Base-by-base conservation (phyloP, 2,113 vertebrate genomes). In the Rhinolophus ferrumequinum region DNA sequence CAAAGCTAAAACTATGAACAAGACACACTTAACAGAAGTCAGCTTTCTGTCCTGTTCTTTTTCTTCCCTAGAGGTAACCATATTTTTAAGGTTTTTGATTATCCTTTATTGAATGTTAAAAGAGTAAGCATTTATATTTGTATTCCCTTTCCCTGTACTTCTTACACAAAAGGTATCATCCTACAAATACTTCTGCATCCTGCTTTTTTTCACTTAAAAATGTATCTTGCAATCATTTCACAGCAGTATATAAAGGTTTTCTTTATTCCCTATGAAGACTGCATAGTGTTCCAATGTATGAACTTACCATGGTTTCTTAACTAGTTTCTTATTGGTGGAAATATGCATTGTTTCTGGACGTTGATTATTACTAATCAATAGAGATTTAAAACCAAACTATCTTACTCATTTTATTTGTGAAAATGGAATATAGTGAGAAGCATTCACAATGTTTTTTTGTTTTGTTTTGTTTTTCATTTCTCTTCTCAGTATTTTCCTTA, bases 61-160 rank as follows among this genome's bases (percentile, higher is more conserved):
- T 35, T 69, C 79, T 92, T 19, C 8, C 4, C 6, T 4, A 73
- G 58, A 93, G 15, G 11, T 92, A 69, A 58, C 2, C 13, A 8
- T 33, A 24, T 38, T 83, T 94, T 50, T 7, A 56, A 86, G 67
- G 44, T 70, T 75, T 88, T 82, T 62, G 21, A 54, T 67, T 88
- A 80, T 90, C 2, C 13, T 96, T 66, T 73, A 62, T 95, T 83
- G 81, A 86, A 84, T 76, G 38, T 69, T 84, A 89, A 88, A 94
- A 93, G 47, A 33, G 38, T 92, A 79, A 96, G 26, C 24, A 41
- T 84, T 94, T n/a, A 80, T 90, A 60, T 84, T 94, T 97, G 28
- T 56, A 41, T 90, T 82, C 44, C 22, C 11, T n/a, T 14, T 47
- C 9, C 9, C 22, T 3, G 24, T 1, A 73, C 19, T 86, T 95